Conservation (phyloP, 2,113 vertebrate species). For the Pollachius pollachius region DNA sequence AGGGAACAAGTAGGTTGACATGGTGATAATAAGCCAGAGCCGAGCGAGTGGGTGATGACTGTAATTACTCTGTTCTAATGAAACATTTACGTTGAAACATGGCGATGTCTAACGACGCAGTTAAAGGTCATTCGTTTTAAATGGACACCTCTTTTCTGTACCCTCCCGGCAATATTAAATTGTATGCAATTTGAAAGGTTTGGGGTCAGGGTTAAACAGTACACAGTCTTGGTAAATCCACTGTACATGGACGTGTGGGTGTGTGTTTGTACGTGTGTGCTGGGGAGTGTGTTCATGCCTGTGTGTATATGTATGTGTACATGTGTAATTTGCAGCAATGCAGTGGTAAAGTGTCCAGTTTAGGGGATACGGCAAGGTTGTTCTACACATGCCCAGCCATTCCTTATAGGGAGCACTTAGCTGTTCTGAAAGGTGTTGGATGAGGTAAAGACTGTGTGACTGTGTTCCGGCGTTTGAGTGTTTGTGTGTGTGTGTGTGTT, state of each 20-base stretch:
- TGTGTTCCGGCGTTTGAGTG: constrained; percentile 10
- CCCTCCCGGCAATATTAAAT: background rate
- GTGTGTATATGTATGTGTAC: too few relatives aligned
- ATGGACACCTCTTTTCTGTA: too few relatives aligned
- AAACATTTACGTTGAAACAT: constrained; percentile 37
- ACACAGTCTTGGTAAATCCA: too few relatives aligned
- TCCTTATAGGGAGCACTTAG: background rate
- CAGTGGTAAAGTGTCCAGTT: too few relatives aligned
- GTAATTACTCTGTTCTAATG: constrained; percentile 44
- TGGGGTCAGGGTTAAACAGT: too few relatives aligned
- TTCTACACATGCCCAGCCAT: too few relatives aligned
- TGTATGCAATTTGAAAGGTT: constrained; percentile 2
- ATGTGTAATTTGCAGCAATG: too few relatives aligned
- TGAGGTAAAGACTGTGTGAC: background rate
- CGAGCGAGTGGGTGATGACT: constrained; percentile 29
- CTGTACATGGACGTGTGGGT: too few relatives aligned
- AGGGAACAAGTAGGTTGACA: constrained; percentile 23
- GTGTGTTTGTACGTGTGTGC: too few relatives aligned
- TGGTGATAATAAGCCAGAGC: constrained; percentile 42
- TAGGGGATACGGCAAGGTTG: too few relatives aligned
- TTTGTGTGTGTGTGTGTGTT: constrained; percentile 10
- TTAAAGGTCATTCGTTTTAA: constrained; percentile 35
- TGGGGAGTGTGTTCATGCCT: too few relatives aligned
- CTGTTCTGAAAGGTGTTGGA: background rate
- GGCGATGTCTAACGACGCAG: constrained; percentile 22